Conservation (phyloP, 2,113 vertebrate species). For the Eudyptes chrysolophus region DNA sequence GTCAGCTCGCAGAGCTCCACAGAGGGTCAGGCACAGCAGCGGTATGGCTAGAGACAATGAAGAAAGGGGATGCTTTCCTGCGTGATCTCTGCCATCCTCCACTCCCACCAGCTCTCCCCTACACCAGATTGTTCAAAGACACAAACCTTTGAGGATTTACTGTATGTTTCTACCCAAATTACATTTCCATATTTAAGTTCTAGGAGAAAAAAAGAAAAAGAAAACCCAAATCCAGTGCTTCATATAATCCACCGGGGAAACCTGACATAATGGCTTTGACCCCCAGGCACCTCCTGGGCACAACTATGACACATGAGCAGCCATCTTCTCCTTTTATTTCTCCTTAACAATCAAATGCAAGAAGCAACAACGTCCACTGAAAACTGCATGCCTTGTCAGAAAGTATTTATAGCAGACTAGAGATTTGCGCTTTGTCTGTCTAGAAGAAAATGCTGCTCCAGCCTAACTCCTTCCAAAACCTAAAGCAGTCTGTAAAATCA, state of each 20-base stretch:
- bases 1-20: accelerated
- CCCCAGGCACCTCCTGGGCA: not conserved
- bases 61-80: not conserved
- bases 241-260: not conserved
- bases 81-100: not conserved
- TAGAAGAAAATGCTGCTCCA: not conserved
- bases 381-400: not conserved
- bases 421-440: not conserved
- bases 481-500: not conserved
- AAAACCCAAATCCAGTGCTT: not conserved
- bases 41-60: not conserved
- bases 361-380: not conserved
- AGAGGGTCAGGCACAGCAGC: not conserved
- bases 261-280: not conserved
- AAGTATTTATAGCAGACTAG: not conserved
- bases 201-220: not conserved
- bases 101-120: not conserved
- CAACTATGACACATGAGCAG: not conserved
- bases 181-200: not conserved
- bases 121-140: not conserved
- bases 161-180: not conserved
- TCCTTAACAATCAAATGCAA: not conserved
- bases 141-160: not conserved
- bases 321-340: not conserved
- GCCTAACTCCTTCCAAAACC: not conserved